Conservation (phyloP, 2,888 invertebrate genomes). For the Endotricha flammealis region DNA sequence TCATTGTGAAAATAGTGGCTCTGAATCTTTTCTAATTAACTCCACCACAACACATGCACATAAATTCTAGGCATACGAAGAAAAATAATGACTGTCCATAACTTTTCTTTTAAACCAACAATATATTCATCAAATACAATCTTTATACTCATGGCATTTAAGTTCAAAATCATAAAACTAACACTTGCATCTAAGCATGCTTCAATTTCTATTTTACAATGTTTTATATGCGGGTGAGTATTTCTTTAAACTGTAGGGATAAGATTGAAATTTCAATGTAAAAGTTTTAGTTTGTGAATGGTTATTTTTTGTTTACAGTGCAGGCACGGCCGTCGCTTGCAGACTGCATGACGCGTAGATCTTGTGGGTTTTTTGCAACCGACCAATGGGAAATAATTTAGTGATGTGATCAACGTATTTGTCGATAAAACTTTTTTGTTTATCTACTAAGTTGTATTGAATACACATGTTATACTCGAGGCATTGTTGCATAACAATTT, state of each 20-base stretch:
- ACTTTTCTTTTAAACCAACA: neutral
- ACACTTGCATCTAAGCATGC: neutral
- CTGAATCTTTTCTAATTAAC: slow-evolving; percentile 7
- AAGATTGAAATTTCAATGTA: neutral
- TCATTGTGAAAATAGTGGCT: neutral
- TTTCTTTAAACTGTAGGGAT: neutral
- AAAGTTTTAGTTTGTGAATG: slow-evolving; percentile 30
- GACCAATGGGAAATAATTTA: slow-evolving; percentile 47
- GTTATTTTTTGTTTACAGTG: slow-evolving; percentile 48
- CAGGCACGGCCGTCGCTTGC: slow-evolving; percentile 36
- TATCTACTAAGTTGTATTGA: too few relatives aligned
- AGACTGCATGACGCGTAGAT: slow-evolving; percentile 70
- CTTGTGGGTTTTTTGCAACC: slow-evolving; percentile 64
- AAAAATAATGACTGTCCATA: slow-evolving; percentile 14
- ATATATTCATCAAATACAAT: neutral
- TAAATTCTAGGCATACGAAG: slow-evolving; percentile 17
- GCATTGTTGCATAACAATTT: too few relatives aligned
- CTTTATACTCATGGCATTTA: neutral
- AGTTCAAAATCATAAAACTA: neutral
- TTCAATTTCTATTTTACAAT: neutral
- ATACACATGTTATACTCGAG: too few relatives aligned
- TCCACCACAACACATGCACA: slow-evolving; percentile 10
- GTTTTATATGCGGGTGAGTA: neutral
- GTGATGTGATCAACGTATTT: too few relatives aligned
- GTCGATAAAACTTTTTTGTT: too few relatives aligned